A percentile compares a stretch with the other conserved stretches of the same genome.
phyloP scores from a whole-genome alignment of 2,797 vertebrate species.

The Monodelphis domestica region DNA sequence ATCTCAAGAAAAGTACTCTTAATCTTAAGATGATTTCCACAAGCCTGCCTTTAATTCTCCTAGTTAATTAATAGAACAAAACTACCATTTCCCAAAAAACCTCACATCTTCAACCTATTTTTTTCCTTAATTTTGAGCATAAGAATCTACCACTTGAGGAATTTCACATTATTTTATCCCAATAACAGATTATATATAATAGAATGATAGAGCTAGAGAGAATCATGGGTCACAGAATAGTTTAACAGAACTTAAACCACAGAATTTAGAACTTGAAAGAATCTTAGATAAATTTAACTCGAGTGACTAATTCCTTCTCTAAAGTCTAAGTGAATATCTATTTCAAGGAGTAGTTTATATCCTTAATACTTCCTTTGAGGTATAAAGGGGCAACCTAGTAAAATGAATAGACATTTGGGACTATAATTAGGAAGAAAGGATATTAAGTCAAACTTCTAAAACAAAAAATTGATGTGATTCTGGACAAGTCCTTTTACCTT shows the following conservation, averaged over 20 bases:
- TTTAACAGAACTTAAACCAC: background rate
- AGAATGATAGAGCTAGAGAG: background rate
- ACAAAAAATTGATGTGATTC: background rate
- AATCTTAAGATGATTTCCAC: background rate
- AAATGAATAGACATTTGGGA: background rate
- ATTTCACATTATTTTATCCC: background rate
- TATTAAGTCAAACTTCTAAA: background rate
- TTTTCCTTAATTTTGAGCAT: background rate
- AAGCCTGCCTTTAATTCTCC: background rate
- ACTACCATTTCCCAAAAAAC: background rate
- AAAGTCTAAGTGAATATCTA: background rate
- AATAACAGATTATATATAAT: background rate
- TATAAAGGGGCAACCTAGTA: background rate
- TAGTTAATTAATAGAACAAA: background rate
- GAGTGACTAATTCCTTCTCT: background rate
- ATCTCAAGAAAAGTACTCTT: background rate
- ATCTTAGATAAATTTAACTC: background rate
- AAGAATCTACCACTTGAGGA: background rate
- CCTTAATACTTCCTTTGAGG: background rate
- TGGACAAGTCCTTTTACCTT: background rate
- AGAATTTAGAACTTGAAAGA: background rate
- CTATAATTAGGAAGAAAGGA: background rate
- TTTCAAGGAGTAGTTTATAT: background rate
- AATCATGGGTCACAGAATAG: background rate
- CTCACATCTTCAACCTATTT: background rate